Evolutionary conservation across 1,140 invertebrate species (phyloP).

Genomic region (Campoletis sonorensis): DNA sequence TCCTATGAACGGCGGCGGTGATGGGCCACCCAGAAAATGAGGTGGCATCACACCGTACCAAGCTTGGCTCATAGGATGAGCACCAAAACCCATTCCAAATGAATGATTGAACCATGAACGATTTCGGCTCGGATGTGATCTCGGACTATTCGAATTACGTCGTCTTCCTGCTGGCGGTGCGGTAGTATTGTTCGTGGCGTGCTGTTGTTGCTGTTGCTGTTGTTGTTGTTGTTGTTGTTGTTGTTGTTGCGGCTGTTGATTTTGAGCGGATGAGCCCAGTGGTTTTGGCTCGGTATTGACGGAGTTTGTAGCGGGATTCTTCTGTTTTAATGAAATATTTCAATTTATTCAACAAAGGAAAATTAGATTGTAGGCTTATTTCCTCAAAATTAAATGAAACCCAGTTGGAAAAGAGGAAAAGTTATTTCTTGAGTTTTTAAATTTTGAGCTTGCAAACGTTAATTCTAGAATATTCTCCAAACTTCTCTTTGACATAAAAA

Average conservation of each 20-base stretch:
- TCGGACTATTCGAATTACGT: constrained; percentile 70
- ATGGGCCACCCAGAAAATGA: constrained; percentile 69
- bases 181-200: constrained; percentile 52
- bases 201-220: constrained; percentile 37
- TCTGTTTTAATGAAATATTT: constrained; percentile 55
- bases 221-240: constrained; percentile 66
- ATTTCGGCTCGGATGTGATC: constrained; percentile 66
- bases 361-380: too few species aligned
- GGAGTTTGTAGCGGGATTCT: constrained; percentile 58
- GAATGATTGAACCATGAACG: constrained; percentile 72
- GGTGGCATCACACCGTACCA: constrained; percentile 73
- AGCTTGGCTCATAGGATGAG: constrained; percentile 67
- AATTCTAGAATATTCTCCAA: too few species aligned
- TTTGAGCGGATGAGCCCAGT: constrained; percentile 67
- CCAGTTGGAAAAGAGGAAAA: too few species aligned
- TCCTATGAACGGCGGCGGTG: constrained; percentile 68
- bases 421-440: too few species aligned
- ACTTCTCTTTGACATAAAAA: too few species aligned
- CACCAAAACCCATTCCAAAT: constrained; percentile 67
- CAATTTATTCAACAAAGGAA: neutral
- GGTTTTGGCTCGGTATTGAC: constrained; percentile 63
- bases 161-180: constrained; percentile 58
- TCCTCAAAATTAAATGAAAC: too few species aligned
- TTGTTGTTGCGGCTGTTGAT: constrained; percentile 60
- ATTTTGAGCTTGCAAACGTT: too few species aligned